phyloP scores from a whole-genome alignment of 1,140 invertebrate species.

The Phymorhynchus buccinoides region DNA sequence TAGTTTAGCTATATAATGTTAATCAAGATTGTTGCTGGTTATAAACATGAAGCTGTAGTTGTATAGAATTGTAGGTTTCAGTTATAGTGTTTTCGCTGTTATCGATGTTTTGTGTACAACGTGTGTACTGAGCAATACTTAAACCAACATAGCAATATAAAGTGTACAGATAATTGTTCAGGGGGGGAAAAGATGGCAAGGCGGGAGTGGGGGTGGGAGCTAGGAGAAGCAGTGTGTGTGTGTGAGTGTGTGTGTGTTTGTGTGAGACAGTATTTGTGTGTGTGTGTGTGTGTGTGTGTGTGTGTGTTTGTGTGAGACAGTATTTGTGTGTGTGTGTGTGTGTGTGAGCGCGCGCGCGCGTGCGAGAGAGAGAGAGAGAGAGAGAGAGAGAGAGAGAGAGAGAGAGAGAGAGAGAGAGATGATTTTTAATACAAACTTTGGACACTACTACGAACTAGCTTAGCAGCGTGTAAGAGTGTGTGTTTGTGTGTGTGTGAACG shows the following conservation, averaged over 20 bases:
- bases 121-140: slow-evolving; percentile 6
- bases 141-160: background rate
- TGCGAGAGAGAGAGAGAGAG: too few relatives aligned
- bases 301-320: background rate
- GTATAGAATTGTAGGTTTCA: too few relatives aligned
- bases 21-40: background rate
- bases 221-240: too few relatives aligned
- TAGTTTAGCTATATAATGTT: background rate
- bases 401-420: too few relatives aligned
- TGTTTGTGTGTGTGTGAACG: too few relatives aligned
- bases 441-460: too few relatives aligned
- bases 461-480: too few relatives aligned
- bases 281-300: too few relatives aligned
- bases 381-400: background rate
- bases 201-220: too few relatives aligned
- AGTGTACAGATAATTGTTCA: background rate
- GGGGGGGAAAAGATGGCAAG: too few relatives aligned
- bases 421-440: too few relatives aligned
- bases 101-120: background rate
- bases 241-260: background rate
- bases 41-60: too few relatives aligned
- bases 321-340: background rate
- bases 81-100: background rate
- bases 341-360: background rate
- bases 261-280: background rate